A percentile compares a stretch with the other conserved stretches of the same genome.
Conservation (phyloP, 2,113 vertebrate genomes). For the Chionodraco myersi region DNA sequence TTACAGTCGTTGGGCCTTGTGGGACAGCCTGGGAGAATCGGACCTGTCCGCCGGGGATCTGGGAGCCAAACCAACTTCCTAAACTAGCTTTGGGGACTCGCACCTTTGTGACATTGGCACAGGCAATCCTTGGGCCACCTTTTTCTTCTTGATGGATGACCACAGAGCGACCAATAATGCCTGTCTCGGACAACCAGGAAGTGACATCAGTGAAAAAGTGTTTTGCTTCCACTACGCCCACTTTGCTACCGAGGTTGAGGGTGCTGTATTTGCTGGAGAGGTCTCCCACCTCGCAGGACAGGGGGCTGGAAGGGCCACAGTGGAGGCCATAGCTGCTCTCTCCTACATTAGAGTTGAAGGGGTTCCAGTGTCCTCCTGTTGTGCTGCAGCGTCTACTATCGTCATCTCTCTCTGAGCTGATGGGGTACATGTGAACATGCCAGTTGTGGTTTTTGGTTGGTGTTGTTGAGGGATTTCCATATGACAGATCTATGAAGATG, state of each 20-base stretch:
- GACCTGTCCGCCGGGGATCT: slow-evolving; percentile 64
- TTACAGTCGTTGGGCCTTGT: slow-evolving; percentile 76
- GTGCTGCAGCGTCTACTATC: slow-evolving; percentile 71
- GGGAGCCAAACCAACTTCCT: slow-evolving; percentile 76
- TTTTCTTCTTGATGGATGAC: slow-evolving; percentile 79
- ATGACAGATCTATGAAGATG: slow-evolving; percentile 81
- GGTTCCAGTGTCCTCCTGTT: slow-evolving; percentile 84
- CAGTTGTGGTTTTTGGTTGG: slow-evolving; percentile 81
- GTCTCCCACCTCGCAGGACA: slow-evolving; percentile 85
- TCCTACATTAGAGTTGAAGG: slow-evolving; percentile 67
- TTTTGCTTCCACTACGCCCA: slow-evolving; percentile 66
- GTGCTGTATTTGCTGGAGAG: slow-evolving; percentile 74
- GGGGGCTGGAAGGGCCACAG: slow-evolving; percentile 74
- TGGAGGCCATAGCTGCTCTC: slow-evolving; percentile 69
- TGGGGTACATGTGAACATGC: slow-evolving; percentile 83
- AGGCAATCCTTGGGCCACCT: slow-evolving; percentile 76
- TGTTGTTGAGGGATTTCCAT: slow-evolving; percentile 59
- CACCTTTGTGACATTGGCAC: slow-evolving; percentile 82
- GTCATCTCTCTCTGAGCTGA: slow-evolving; percentile 81
- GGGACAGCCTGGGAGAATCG: slow-evolving; percentile 75
- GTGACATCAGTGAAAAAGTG: slow-evolving; percentile 84
- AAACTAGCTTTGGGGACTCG: slow-evolving; percentile 57
- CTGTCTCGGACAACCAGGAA: slow-evolving; percentile 71
- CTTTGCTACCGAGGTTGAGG: slow-evolving; percentile 59
- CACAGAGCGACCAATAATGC: slow-evolving; percentile 79